Evolutionary conservation across 2,113 vertebrate genomes (phyloP).

Genomic region (Catharus minimus): DNA sequence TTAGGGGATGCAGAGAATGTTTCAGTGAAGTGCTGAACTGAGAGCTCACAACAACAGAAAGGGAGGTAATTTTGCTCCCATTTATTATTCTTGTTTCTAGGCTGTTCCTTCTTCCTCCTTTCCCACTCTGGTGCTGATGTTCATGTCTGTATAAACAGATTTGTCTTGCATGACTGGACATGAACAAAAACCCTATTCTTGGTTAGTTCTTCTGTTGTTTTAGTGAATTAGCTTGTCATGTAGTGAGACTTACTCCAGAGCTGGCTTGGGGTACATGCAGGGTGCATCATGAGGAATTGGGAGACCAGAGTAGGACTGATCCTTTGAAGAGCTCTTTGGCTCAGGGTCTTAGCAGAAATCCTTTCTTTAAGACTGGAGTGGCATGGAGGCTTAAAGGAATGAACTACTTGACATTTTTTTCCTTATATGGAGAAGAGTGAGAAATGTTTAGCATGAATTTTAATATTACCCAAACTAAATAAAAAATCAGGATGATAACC

Average conservation of each 20-base stretch:
- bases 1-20: neutral
- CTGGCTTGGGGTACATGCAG: neutral
- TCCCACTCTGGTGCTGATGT: neutral
- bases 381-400: neutral
- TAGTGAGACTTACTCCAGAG: neutral
- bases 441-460: neutral
- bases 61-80: neutral
- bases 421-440: neutral
- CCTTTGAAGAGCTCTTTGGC: neutral
- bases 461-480: neutral
- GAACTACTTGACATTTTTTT: neutral
- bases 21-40: neutral
- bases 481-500: neutral
- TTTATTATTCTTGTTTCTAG: neutral
- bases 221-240: neutral
- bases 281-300: neutral
- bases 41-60: neutral
- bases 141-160: neutral
- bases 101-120: neutral
- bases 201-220: neutral
- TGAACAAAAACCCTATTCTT: neutral
- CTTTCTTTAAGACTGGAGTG: neutral
- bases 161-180: neutral
- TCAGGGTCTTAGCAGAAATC: neutral
- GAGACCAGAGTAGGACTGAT: neutral